Conservation (phyloP, 2,113 vertebrate genomes). For the Neopipo cinnamomea region DNA sequence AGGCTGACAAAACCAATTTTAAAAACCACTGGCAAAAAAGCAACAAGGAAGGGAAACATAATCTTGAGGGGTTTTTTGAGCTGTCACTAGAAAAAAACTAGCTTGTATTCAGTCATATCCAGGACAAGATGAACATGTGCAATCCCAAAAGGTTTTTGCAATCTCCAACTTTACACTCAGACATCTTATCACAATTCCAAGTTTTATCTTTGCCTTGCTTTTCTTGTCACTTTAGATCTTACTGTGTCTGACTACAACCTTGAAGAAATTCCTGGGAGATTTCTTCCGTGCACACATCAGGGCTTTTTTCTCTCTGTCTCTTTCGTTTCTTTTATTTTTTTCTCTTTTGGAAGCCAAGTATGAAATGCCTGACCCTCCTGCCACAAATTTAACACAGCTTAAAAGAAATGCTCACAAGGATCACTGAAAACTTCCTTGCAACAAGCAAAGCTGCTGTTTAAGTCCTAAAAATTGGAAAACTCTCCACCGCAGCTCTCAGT, state of each 20-base stretch:
- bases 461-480: conserved; percentile 3
- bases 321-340: not conserved
- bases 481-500: not conserved
- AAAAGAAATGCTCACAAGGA: conserved; percentile 39
- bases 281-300: not conserved
- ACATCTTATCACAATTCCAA: conserved; percentile 66
- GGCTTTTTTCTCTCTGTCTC: not conserved
- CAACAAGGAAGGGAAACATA: conserved; percentile 75
- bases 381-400: conserved; percentile 84
- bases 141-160: conserved; percentile 41
- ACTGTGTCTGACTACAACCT: conserved; percentile 13
- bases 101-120: conserved; percentile 67
- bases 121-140: not conserved
- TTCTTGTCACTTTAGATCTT: conserved; percentile 41
- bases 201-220: conserved; percentile 35
- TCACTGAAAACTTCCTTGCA: not conserved
- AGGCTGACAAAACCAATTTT: conserved; percentile 59
- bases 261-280: conserved; percentile 51
- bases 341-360: conserved; percentile 85
- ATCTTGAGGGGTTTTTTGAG: conserved; percentile 41
- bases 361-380: conserved; percentile 89
- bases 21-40: conserved; percentile 71
- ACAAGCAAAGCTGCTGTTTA: not conserved
- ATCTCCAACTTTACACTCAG: not conserved
- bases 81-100: conserved; percentile 37